Conservation (phyloP, 2,113 vertebrate species). For the Eleginops maclovinus region DNA sequence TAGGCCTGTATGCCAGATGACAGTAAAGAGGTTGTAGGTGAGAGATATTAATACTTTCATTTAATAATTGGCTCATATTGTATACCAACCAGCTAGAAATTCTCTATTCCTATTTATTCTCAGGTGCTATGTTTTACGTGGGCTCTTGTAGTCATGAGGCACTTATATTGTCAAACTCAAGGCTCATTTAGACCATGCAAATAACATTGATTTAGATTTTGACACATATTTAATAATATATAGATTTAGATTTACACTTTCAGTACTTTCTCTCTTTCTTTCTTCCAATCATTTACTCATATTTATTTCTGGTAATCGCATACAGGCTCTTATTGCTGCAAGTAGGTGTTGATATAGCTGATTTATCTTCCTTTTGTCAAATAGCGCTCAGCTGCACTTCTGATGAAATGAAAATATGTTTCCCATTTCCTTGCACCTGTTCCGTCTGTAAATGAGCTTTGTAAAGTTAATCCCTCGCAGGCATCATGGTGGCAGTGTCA, state of each 20-base stretch:
- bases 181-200: not conserved
- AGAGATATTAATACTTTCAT: too few species aligned
- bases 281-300: not conserved
- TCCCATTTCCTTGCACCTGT: constrained; percentile 49
- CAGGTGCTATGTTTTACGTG: not conserved
- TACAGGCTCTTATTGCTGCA: not conserved
- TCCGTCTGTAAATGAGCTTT: constrained; percentile 58
- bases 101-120: not conserved
- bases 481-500: constrained; percentile 33
- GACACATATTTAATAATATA: not conserved
- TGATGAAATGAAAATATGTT: constrained; percentile 52
- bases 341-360: not conserved
- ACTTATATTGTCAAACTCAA: not conserved
- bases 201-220: not conserved
- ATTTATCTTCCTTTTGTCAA: constrained; percentile 8
- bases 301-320: not conserved
- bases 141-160: not conserved
- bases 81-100: too few species aligned
- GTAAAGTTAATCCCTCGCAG: constrained; percentile 44
- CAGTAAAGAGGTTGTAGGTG: too few species aligned
- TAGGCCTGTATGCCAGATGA: too few species aligned
- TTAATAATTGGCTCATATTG: not conserved
- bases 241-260: not conserved
- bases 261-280: not conserved
- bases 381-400: constrained; percentile 1